Evolutionary conservation across 2,797 vertebrate genomes (phyloP).

Genomic region (Scleropages formosus): DNA sequence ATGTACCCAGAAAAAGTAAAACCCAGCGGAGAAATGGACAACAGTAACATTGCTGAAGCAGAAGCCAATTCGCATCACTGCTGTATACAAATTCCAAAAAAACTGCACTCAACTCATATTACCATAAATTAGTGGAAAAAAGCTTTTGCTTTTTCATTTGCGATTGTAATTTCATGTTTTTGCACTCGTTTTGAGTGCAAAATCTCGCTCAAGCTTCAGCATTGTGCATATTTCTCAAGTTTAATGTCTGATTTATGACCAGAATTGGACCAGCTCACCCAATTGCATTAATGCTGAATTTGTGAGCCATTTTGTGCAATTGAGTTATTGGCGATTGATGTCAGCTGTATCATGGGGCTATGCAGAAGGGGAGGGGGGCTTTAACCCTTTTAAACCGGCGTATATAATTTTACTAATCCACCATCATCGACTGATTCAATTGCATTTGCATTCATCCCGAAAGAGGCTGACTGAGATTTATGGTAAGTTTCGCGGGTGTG

Average conservation of each 20-base stretch:
- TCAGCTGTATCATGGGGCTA: neutral
- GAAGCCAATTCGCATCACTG: too few relatives aligned
- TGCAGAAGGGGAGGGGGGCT: neutral
- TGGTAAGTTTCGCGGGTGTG: neutral
- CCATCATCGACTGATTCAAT: neutral
- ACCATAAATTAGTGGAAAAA: too few relatives aligned
- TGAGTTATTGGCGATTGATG: neutral
- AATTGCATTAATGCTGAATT: conserved; percentile 10
- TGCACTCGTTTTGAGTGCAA: too few relatives aligned
- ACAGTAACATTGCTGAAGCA: neutral
- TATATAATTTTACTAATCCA: neutral
- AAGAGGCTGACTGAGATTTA: neutral
- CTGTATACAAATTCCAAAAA: neutral
- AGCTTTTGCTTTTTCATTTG: too few relatives aligned
- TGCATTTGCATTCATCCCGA: neutral
- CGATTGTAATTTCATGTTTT: too few relatives aligned
- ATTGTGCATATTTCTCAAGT: neutral
- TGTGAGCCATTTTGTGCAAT: neutral
- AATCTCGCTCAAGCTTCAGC: neutral
- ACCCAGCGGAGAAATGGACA: too few relatives aligned
- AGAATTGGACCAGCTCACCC: neutral
- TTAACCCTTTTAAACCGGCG: neutral
- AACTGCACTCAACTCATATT: too few relatives aligned
- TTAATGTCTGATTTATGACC: conserved; percentile 2
- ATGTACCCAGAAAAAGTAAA: too few relatives aligned